Evolutionary conservation across 2,888 invertebrate genomes (phyloP), one percentile per base, ranked within the genome.

Genomic region (Formica aserva): DNA sequence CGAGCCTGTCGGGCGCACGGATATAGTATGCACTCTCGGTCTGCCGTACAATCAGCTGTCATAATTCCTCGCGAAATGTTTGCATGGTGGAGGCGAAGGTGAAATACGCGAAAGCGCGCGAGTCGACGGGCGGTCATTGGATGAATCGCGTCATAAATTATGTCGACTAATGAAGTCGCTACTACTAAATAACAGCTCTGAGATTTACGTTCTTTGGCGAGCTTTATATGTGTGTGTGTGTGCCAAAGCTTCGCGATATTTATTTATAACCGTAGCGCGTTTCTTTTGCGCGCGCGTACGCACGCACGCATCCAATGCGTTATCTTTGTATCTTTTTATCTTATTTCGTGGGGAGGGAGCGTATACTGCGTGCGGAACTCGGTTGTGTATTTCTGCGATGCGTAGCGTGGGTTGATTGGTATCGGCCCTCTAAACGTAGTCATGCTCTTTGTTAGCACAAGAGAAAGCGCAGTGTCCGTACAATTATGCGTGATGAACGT

Each of bases 111-210:
- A 72, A 62, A 67, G 84, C 76, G 80, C 69, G 67, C 71, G 74
- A 75, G 85, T 85, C 86, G 80, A 83, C 72, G 75, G 86, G 83
- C 78, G 86, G 84, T 90, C 90, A 85, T 80, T 89, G 87, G 89
- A 89, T 86, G 88, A 89, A 91, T 87, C 88, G 82, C 81, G 88
- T 85, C 90, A 89, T 93, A 92, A 93, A 93, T 93, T 91, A 92
- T 87, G 89, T 89, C 87, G 84, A 85, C 90, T 92, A 93, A 93
- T 93, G 92, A 93, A 93, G 92, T 92, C 90, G 92, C 91, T 91
- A 88, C 87, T 88, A 88, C 77, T 86, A 88, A 86, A 90, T 89
- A 89, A 87, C 85, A 85, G 87, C 87, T 88, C 80, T 86, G 84
- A 91, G 92, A 93, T 93, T 91, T 91, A 92, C 91, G 85, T 83